Base-by-base conservation (phyloP, 2,888 invertebrate genomes). In the Glaucopsyche alexis region DNA sequence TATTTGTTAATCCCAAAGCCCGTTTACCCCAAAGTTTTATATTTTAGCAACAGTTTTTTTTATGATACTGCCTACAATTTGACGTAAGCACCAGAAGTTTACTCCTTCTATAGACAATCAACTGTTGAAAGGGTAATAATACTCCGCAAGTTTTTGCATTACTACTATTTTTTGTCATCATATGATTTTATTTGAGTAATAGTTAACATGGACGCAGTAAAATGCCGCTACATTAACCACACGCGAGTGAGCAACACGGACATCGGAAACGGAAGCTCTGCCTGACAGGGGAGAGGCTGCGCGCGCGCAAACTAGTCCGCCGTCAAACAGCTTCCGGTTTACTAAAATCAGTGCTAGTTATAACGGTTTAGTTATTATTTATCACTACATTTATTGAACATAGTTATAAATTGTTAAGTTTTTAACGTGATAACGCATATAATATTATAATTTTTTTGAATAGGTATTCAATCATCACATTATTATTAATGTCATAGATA, bases 191-290 rank as follows among this genome's bases (percentile, higher is more conserved):
- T 9, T 29, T 60, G 6, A 29, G 6, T 29, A 60, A 60, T 47
- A 60, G 1, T 60, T 29, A 29, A 29, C 60, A 60, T 29, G 60
- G 47, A 47, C 2, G 9, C 29, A 60, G 45, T 49, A 14, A 47
- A 64, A 69, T 47, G 14, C 69, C 69, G 69, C 47, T 69, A 69
- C 69, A 47, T 45, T 49, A 69, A 45, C 66, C 69, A 69, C 69
- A 69, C 69, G 47, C 69, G 47, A 69, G 69, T 47, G 69, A 49
- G 73, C 69, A 71, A 49, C 71, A 71, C 65, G 45, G 69, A 74
- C 73, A 73, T 89, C 90, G 90, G 90, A 90, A 91, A 80, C 91
- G 91, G 92, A 92, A 89, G 84, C 29, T 89, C 88, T 87, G 86
- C 86, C 89, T 82, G 76, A 75, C 73, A 76, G 78, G 81, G 80